These are phyloP conservation scores for Ctenochaetus hawaiiensis DNA, from an alignment of 2,797 vertebrate genomes.

Conservation along the genomic window DNA sequence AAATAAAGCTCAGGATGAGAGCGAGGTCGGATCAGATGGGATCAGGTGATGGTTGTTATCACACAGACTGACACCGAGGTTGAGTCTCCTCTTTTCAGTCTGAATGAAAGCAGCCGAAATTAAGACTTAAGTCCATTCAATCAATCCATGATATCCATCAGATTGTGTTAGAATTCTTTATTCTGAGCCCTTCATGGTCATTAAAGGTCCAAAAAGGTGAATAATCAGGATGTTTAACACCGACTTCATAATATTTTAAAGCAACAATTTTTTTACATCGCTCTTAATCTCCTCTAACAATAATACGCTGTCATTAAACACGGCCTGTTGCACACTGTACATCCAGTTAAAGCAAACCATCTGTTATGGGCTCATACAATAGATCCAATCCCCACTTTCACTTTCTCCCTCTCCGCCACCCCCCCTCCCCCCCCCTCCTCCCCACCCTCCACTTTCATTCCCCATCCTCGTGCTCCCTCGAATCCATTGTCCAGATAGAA, in stretches of 20 bases:
- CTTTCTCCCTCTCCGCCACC: constrained; percentile 13
- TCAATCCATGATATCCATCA: constrained; percentile 32
- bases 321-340: constrained; percentile 22
- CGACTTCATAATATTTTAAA: neutral
- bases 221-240: constrained; percentile 2
- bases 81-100: constrained; percentile 1
- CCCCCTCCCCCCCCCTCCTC: neutral
- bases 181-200: constrained; percentile 8
- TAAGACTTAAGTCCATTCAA: neutral
- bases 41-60: constrained; percentile 67
- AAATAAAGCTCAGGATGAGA: constrained; percentile 54
- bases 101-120: constrained; percentile 39
- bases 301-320: constrained; percentile 23
- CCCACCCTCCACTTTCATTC: constrained; percentile 10
- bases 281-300: constrained; percentile 10
- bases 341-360: constrained; percentile 54
- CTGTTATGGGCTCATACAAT: constrained; percentile 61
- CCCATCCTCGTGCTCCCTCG: constrained; percentile 57
- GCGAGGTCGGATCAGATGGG: constrained; percentile 68
- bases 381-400: constrained; percentile 44
- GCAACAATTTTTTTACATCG: neutral
- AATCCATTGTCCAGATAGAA: constrained; percentile 85
- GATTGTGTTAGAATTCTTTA: constrained; percentile 16
- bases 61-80: constrained; percentile 28
- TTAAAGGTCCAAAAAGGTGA: constrained; percentile 25